Percentiles rank a stretch among this genome's conserved stretches.
Conservation (phyloP, 2,797 vertebrate genomes). For the Malurus splendens region DNA sequence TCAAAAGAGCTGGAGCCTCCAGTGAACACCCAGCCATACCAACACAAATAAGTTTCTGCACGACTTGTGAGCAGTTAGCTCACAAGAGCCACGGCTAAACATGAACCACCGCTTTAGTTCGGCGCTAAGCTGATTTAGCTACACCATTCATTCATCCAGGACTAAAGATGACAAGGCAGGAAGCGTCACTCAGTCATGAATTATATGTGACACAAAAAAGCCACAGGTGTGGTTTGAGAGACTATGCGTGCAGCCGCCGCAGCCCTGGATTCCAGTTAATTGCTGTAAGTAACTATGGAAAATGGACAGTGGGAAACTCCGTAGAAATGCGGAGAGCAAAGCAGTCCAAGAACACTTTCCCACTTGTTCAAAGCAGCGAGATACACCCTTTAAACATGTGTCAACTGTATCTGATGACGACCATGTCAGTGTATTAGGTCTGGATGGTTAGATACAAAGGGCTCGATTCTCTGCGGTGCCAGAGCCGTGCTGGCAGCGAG, state of each 20-base stretch:
- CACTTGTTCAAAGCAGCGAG: constrained; percentile 23
- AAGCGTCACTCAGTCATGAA: constrained; percentile 60
- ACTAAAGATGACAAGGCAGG: constrained; percentile 60
- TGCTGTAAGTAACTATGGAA: constrained; percentile 40
- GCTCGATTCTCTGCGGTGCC: constrained; percentile 29
- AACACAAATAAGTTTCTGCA: constrained; percentile 51
- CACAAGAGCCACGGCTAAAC: constrained; percentile 8
- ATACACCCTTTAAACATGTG: constrained; percentile 32
- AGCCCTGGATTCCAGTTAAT: constrained; percentile 29
- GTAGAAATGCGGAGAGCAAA: not conserved
- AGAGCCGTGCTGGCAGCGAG: not conserved
- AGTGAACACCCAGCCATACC: constrained; percentile 26
- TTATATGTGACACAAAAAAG: constrained; percentile 58
- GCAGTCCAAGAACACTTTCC: constrained; percentile 44
- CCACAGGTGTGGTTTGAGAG: constrained; percentile 58
- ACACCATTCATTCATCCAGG: constrained; percentile 45
- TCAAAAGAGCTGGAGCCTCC: constrained; percentile 55
- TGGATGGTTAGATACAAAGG: constrained; percentile 51
- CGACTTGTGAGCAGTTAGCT: not conserved
- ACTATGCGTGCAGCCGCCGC: not conserved
- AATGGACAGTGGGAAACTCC: constrained; percentile 45
- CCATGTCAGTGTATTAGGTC: constrained; percentile 47
- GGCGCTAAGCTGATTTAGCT: constrained; percentile 44
- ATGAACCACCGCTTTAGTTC: not conserved
- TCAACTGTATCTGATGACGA: constrained; percentile 54